Evolutionary conservation across 2,797 vertebrate species (phyloP), one percentile per base, ranked within the genome.

Genomic region (Paguma larvata): DNA sequence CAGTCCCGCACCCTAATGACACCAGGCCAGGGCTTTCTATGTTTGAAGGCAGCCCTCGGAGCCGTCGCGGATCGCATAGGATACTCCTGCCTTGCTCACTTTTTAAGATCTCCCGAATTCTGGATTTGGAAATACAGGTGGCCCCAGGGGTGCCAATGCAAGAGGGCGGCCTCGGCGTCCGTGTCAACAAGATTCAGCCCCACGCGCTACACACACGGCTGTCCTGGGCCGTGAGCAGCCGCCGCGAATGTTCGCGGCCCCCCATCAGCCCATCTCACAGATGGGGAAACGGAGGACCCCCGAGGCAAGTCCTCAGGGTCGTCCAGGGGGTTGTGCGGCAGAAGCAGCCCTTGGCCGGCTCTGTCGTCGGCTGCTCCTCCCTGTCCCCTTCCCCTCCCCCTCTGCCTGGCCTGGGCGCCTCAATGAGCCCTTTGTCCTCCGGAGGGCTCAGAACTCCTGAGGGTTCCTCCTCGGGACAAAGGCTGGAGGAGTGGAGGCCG

Each of bases 341-440:
- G 38, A 62, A 53, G 51, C 44, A 84, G 38, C 30, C 34, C 19
- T n/a, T 51, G 13, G 65, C 53, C 44, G 21, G 25, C 15, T 27
- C 53, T 34, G 6, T 34, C 8, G n/a, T 78, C 83, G 32, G 15
- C 59, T 5, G 25, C 72, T 25, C 67, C 0, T 12, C 44, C 63
- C 46, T 72, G 2, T 48, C 21, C 8, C 32, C 63, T 48, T 21
- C 86, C 38, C 86, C 44, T 30, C 41, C 48, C 53, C 44, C 34
- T 8, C 44, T 1, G 9, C 83, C 89, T 15, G n/a, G 84, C 72
- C 68, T 77, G 56, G 56, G 79, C 27, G 27, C 95, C 96, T 97
- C 92, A 96, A 93, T 65, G 94, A 94, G 91, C 32, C 83, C 63
- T 97, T 97, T 96, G 90, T 97, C 88, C 93, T 86, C 34, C 0